A percentile compares a stretch with the other conserved stretches of the same genome.
Evolutionary conservation across 2,888 invertebrate species (phyloP).

Genomic region (Caenorhabditis uteleia): DNA sequence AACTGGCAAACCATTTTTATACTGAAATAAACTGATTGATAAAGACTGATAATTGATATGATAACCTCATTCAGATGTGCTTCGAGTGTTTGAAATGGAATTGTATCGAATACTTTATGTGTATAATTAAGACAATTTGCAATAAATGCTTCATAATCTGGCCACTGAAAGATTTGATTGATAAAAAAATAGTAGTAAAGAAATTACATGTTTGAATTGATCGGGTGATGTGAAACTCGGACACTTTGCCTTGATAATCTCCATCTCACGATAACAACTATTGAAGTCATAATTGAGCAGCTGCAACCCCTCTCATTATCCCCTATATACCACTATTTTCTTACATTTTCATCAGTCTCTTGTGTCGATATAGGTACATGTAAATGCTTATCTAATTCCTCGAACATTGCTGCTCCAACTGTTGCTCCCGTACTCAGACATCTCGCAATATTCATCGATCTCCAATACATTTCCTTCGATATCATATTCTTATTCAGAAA

Average conservation of each 20-base stretch:
- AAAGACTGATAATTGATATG: not conserved
- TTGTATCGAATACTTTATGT: slow-evolving; percentile 5
- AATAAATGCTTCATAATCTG: slow-evolving; percentile 25
- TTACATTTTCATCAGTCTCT: slow-evolving; percentile 5
- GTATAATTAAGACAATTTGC: slow-evolving; percentile 22
- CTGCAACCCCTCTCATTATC: too few species aligned
- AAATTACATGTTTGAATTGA: slow-evolving; percentile 8
- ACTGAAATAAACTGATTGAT: slow-evolving; percentile 20
- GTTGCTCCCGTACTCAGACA: slow-evolving; percentile 27
- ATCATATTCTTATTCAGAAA: slow-evolving; percentile 15
- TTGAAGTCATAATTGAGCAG: slow-evolving; percentile 14
- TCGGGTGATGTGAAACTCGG: slow-evolving; percentile 6
- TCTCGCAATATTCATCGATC: slow-evolving; percentile 27
- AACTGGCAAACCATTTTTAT: slow-evolving; percentile 23
- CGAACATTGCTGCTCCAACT: slow-evolving; percentile 32
- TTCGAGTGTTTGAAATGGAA: slow-evolving; percentile 16
- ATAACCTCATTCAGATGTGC: slow-evolving; percentile 24
- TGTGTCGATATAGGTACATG: slow-evolving; percentile 25
- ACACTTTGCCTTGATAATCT: slow-evolving; percentile 17
- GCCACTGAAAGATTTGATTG: slow-evolving; percentile 18
- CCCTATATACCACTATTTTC: slow-evolving; percentile 2
- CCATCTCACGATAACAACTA: slow-evolving; percentile 7
- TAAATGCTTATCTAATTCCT: slow-evolving; percentile 4
- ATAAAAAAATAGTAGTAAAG: not conserved
- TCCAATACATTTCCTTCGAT: slow-evolving; percentile 20